These are phyloP conservation scores for Lycorma delicatula DNA, from an alignment of 1,140 invertebrate genomes.

Conservation along the genomic window DNA sequence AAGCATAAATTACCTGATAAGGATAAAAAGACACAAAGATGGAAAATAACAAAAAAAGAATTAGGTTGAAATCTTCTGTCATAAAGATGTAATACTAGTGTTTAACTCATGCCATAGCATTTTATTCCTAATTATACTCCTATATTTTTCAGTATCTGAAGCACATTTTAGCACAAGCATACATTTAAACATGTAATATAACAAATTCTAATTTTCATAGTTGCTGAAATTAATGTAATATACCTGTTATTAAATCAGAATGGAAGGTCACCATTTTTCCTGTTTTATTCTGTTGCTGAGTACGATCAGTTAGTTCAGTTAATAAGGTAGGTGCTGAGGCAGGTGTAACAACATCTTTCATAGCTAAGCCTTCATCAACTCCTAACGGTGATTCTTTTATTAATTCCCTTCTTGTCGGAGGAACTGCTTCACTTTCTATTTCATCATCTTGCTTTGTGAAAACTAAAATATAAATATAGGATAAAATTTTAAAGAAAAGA, in stretches of 20 bases:
- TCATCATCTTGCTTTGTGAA: slow-evolving; percentile 32
- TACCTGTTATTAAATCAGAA: slow-evolving; percentile 22
- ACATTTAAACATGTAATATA: too few relatives aligned
- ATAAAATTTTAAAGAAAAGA: too few relatives aligned
- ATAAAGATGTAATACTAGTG: too few relatives aligned
- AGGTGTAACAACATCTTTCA: slow-evolving; percentile 14
- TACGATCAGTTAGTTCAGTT: neutral
- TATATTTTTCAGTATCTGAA: too few relatives aligned
- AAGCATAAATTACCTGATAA: too few relatives aligned
- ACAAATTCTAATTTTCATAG: too few relatives aligned
- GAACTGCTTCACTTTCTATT: slow-evolving; percentile 27
- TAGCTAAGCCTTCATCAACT: slow-evolving; percentile 11
- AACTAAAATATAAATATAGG: slow-evolving; percentile 24
- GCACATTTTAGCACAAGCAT: too few relatives aligned
- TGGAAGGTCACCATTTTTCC: slow-evolving; percentile 17
- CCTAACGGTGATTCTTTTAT: slow-evolving; percentile 4
- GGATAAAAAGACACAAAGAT: too few relatives aligned
- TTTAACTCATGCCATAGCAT: too few relatives aligned
- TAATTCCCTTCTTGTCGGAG: slow-evolving; percentile 15
- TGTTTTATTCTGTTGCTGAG: neutral
- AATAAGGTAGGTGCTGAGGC: neutral
- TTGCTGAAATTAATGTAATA: neutral
- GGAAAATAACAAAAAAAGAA: too few relatives aligned
- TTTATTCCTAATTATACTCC: too few relatives aligned
- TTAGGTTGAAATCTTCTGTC: too few relatives aligned